Conservation (phyloP, 92 coral and sea anemone genomes). For the Isaurus tuberculatus region DNA sequence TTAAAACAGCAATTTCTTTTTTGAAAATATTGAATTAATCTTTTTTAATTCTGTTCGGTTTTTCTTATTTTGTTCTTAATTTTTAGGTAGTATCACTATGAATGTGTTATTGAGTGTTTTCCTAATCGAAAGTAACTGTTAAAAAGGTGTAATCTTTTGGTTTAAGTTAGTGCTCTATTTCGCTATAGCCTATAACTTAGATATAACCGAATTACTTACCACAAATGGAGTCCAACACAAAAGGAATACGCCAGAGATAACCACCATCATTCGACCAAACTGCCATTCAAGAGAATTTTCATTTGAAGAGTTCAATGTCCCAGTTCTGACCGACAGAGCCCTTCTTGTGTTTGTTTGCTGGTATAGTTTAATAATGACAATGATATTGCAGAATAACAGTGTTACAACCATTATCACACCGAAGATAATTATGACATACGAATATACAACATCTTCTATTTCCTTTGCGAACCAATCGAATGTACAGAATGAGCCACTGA, state of each 20-base stretch:
- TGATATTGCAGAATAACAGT: conserved; percentile 27
- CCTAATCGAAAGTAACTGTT: too few species aligned
- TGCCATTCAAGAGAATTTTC: conserved; percentile 30
- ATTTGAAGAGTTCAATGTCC: background rate
- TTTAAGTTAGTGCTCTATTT: too few species aligned
- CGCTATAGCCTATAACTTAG: too few species aligned
- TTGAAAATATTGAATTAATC: too few species aligned
- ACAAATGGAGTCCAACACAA: conserved; percentile 34
- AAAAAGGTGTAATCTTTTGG: too few species aligned
- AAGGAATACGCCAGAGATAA: conserved; percentile 11
- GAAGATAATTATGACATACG: background rate
- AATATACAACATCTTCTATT: conserved; percentile 16
- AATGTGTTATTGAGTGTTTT: too few species aligned
- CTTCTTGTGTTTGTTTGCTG: conserved; percentile 1
- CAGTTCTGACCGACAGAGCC: background rate
- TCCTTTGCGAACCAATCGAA: conserved; percentile 37
- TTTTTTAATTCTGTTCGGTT: too few species aligned
- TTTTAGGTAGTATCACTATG: too few species aligned
- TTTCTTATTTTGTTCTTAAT: too few species aligned
- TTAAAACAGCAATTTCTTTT: too few species aligned
- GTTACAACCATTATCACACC: background rate
- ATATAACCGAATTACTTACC: conserved; percentile 33
- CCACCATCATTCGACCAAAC: conserved; percentile 39
- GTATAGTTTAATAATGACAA: conserved; percentile 21
- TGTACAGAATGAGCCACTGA: conserved; percentile 29